phyloP scores from a whole-genome alignment of 2,888 invertebrate species.

The Alviniconcha strummeri region DNA sequence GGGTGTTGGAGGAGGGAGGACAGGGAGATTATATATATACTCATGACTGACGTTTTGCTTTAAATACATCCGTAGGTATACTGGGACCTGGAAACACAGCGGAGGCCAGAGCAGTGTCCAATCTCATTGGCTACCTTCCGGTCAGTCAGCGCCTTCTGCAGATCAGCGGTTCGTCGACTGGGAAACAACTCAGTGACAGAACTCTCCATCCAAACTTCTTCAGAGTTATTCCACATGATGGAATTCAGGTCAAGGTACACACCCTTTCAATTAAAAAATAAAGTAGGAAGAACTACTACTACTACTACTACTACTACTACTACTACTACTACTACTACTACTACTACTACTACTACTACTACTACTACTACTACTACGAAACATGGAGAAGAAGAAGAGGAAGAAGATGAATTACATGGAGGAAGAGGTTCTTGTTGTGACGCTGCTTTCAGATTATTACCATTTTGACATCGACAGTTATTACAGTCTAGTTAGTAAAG shows the following conservation, averaged over 20 bases:
- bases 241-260: slow-evolving; percentile 45
- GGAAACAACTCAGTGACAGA: slow-evolving; percentile 56
- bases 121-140: neutral
- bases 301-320: neutral
- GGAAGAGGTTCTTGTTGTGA: no score
- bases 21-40: no score
- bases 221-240: slow-evolving; percentile 59
- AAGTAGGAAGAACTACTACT: neutral
- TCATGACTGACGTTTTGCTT: no score
- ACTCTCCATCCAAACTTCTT: slow-evolving; percentile 55
- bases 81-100: slow-evolving; percentile 13
- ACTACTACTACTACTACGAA: neutral
- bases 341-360: neutral
- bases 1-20: no score
- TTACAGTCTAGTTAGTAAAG: no score
- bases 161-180: slow-evolving; percentile 47
- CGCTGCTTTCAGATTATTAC: no score
- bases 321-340: neutral
- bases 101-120: slow-evolving; percentile 12
- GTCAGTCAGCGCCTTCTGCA: slow-evolving; percentile 7
- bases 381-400: no score
- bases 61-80: neutral
- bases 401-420: no score
- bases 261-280: neutral
- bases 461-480: no score